Percentiles rank a stretch among this genome's conserved stretches.
These are phyloP conservation scores for Panthera leo DNA, from an alignment of 2,113 vertebrate species.

Conservation along the genomic window DNA sequence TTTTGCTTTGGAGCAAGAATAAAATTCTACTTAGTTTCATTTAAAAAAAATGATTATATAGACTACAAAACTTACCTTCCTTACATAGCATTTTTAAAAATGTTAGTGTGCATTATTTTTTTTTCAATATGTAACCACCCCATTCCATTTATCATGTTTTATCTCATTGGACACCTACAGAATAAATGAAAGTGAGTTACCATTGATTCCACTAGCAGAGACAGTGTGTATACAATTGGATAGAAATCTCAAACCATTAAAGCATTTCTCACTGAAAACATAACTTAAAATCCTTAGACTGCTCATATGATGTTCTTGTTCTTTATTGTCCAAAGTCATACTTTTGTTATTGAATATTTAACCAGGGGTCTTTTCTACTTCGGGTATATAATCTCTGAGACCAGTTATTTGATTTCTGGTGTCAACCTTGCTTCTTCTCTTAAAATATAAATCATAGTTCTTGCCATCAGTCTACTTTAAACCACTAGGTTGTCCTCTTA, in stretches of 20 bases:
- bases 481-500: not conserved
- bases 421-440: not conserved
- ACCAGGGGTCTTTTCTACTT: not conserved
- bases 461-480: not conserved
- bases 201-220: slow-evolving; percentile 68
- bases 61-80: not conserved
- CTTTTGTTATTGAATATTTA: not conserved
- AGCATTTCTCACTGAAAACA: slow-evolving; percentile 48
- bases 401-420: not conserved
- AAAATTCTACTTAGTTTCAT: slow-evolving; percentile 1
- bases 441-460: not conserved
- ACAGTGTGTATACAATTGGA: slow-evolving; percentile 50
- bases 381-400: not conserved
- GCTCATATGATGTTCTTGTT: not conserved
- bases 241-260: slow-evolving; percentile 48
- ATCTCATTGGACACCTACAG: slow-evolving; percentile 57
- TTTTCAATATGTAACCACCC: not conserved
- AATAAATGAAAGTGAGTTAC: slow-evolving; percentile 71
- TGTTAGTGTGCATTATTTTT: not conserved
- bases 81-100: slow-evolving; percentile 43
- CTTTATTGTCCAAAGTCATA: not conserved
- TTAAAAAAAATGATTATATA: not conserved
- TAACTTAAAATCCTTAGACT: slow-evolving; percentile 26
- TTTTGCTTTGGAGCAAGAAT: slow-evolving; percentile 20
- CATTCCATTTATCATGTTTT: slow-evolving; percentile 32